Conservation (phyloP, 2,888 invertebrate species). For the Cantharis flavilabris region DNA sequence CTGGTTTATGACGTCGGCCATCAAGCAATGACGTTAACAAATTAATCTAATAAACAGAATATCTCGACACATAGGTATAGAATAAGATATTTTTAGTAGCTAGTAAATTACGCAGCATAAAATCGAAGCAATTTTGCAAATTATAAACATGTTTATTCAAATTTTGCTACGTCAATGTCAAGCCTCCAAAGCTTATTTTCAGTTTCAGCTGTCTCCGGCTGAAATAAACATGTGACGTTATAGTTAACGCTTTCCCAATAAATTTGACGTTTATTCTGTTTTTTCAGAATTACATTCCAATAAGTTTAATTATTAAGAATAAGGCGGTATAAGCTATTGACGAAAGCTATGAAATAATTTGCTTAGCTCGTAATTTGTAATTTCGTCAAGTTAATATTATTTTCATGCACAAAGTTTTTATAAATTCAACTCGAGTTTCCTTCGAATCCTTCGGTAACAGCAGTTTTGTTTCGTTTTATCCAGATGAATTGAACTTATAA, state of each 20-base stretch:
- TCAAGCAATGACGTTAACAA: background rate
- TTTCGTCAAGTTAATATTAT: background rate
- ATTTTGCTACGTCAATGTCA: conserved; percentile 15
- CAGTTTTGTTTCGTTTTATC: background rate
- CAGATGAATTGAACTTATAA: background rate
- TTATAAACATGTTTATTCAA: conserved; percentile 20
- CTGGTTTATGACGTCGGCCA: conserved; percentile 7
- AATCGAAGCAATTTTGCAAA: background rate
- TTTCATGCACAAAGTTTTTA: background rate
- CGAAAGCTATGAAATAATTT: background rate
- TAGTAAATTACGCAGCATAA: background rate
- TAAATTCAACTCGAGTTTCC: background rate
- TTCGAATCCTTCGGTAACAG: background rate
- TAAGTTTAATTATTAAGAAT: background rate
- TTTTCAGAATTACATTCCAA: background rate
- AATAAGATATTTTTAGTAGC: background rate
- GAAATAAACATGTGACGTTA: conserved; percentile 21
- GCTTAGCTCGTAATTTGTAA: background rate
- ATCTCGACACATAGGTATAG: background rate
- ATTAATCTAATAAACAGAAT: background rate
- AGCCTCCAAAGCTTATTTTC: conserved; percentile 20
- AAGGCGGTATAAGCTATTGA: background rate
- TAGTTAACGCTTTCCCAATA: background rate
- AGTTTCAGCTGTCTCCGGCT: conserved; percentile 17
- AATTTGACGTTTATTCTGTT: background rate